Evolutionary conservation across 92 coral and sea anemone species (phyloP), one percentile per base, ranked within the genome.

Genomic region (Parazoanthus atlanticus): DNA sequence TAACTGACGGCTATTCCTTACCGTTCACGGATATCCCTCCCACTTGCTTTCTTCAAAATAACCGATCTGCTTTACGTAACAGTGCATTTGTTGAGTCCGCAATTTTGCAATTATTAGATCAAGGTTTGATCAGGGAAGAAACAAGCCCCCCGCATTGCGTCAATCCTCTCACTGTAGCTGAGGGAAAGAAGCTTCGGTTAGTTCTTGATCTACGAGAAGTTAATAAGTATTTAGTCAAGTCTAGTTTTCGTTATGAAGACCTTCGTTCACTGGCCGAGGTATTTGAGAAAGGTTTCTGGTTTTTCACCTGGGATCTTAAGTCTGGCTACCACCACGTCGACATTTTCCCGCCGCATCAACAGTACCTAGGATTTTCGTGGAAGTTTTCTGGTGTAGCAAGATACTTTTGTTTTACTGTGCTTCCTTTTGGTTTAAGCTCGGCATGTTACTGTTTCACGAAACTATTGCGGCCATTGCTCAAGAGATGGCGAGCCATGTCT

Each of bases 301-400:
- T 93, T 82, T 91, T 93, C 66, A 93, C 93, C 0, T 91, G 93
- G 91, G 96, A 91, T 70, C 81, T 92, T 73, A 89, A 83, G 74
- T 93, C 96, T 15, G 92, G 95, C 31, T 93, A 93, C 65, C 94
- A 91, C 73, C 92, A 91, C 81, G 85, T 93, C 10, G 94, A 93
- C 41, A 93, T 91, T n/a, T 70, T 33, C 61, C 72, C 30, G 19
- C 91, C 82, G 9, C 96, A 91, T 72, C 85, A 86, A 75, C 25
- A 85, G 76, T 91, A 78, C 77, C 86, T 93, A 15, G 94, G 95
- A 43, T 91, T 93, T 91, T 36, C 95, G 33, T 93, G 89, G 92
- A 32, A 58, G 31, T 91, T 93, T 76, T 29, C 77, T 52, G 91
- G 85, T 41, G 79, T 65, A n/a, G 26, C 61, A 23, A 80, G 89